A percentile compares a stretch with the other conserved stretches of the same genome.
Evolutionary conservation across 2,113 vertebrate genomes (phyloP).

Genomic region (Phocoena phocoena): DNA sequence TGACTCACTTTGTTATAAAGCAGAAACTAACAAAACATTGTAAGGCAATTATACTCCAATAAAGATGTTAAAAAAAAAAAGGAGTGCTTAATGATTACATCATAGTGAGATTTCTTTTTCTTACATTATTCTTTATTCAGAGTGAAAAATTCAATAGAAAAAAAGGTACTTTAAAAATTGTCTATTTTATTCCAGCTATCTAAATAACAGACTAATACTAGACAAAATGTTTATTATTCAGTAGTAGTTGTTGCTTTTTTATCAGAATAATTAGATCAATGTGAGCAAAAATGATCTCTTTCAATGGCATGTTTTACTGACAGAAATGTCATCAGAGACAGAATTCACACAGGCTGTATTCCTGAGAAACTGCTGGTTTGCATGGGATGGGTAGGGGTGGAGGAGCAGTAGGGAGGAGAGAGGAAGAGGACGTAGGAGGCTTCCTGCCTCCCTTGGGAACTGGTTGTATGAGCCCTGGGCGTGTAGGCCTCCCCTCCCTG

Average conservation of each 20-base stretch:
- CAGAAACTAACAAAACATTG: no score
- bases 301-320: background rate
- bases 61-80: no score
- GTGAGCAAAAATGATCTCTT: background rate
- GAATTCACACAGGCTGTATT: background rate
- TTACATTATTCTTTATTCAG: background rate
- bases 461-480: background rate
- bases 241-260: slow-evolving; percentile 15
- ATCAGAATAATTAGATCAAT: background rate
- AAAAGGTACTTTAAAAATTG: background rate
- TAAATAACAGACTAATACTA: background rate
- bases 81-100: background rate
- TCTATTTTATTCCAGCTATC: background rate
- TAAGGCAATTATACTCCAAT: no score
- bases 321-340: background rate
- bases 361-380: background rate
- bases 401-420: background rate
- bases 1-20: no score
- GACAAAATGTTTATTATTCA: background rate
- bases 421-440: background rate
- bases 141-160: background rate
- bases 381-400: background rate
- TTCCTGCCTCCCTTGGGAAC: background rate
- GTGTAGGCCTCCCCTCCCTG: accelerated
- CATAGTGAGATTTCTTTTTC: background rate